phyloP scores from a whole-genome alignment of 1,140 invertebrate genomes.

The Branchinecta lynchi region DNA sequence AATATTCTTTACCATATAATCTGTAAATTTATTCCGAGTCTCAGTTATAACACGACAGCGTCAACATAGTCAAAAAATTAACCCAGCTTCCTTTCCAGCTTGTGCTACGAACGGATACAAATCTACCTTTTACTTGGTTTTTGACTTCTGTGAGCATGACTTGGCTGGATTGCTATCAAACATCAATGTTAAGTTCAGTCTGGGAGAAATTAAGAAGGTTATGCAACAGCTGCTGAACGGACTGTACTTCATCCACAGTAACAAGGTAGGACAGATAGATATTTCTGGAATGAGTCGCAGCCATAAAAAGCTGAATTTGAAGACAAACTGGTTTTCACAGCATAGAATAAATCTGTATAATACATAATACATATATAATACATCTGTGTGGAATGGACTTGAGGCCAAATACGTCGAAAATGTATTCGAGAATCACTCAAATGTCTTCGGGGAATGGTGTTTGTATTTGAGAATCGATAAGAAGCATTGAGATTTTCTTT shows the following conservation, averaged over 20 bases:
- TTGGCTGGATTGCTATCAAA: constrained; percentile 91
- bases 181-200: constrained; percentile 85
- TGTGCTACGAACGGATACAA: constrained; percentile 67
- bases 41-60: background rate
- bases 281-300: too few species aligned
- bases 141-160: constrained; percentile 99
- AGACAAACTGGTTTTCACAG: too few species aligned
- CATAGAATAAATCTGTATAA: too few species aligned
- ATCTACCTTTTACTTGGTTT: constrained; percentile 92
- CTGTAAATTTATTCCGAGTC: background rate
- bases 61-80: constrained; percentile 14
- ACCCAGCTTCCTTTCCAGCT: constrained; percentile 38
- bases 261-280: constrained; percentile 46
- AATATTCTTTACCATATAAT: too few species aligned
- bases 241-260: constrained; percentile 90
- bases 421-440: too few species aligned
- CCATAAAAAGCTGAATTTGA: too few species aligned
- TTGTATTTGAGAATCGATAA: too few species aligned
- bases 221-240: constrained; percentile 96
- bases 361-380: too few species aligned
- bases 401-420: too few species aligned
- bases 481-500: too few species aligned
- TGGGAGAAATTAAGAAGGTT: constrained; percentile 95
- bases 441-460: too few species aligned
- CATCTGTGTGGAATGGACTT: too few species aligned